Conservation (phyloP, 64 coral and sea anemone genomes). For the Platygyra sinensis region DNA sequence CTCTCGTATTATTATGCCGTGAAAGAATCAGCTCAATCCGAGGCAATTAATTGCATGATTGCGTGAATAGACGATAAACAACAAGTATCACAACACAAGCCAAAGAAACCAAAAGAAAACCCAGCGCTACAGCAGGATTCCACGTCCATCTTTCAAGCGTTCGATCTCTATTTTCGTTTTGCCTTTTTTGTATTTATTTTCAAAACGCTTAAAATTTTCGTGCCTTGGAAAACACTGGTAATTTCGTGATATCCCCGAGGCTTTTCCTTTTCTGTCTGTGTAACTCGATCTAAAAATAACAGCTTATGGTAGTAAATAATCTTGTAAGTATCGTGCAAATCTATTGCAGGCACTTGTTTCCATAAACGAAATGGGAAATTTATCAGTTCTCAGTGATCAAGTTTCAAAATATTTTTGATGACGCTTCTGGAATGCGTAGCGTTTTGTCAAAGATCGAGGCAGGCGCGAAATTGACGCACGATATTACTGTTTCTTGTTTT, state of each 20-base stretch:
- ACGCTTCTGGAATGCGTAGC: neutral
- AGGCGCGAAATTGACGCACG: neutral
- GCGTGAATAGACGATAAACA: neutral
- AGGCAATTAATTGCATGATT: conserved; percentile 48
- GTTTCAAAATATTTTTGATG: conserved; percentile 31
- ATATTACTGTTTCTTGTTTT: too few species aligned
- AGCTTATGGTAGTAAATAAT: conserved; percentile 24
- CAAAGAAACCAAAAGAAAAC: neutral
- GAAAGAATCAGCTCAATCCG: neutral
- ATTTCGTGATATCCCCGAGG: conserved; percentile 29
- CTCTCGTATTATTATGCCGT: neutral
- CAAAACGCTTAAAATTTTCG: conserved; percentile 23
- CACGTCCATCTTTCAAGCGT: neutral
- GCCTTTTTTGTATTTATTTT: neutral
- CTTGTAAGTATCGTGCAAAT: conserved; percentile 23
- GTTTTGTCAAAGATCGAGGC: neutral
- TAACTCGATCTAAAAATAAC: conserved; percentile 45
- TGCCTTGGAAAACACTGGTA: neutral
- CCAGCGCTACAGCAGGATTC: neutral
- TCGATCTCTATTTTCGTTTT: neutral
- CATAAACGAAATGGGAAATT: conserved; percentile 22
- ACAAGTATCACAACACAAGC: neutral
- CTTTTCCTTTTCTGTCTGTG: conserved; percentile 8
- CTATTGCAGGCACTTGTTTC: conserved; percentile 35
- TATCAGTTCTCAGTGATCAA: neutral